A percentile compares a stretch with the other conserved stretches of the same genome.
Conservation (phyloP, 2,888 invertebrate species). For the Tenthredo scrophulariae region DNA sequence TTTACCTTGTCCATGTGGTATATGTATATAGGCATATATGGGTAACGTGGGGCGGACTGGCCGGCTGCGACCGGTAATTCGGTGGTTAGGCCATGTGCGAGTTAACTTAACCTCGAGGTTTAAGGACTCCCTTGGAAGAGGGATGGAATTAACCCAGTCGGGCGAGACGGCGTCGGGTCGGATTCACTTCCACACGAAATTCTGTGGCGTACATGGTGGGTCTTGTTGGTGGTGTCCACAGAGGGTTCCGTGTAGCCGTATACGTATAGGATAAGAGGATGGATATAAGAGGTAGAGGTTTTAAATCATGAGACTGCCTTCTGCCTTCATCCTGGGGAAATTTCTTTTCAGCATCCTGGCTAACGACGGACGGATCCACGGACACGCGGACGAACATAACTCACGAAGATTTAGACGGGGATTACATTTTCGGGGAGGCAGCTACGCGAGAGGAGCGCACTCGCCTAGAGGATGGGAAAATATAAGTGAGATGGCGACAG, state of each 20-base stretch:
- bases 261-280: neutral
- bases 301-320: conserved; percentile 40
- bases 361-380: conserved; percentile 41
- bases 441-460: conserved; percentile 21
- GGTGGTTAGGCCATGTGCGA: conserved; percentile 40
- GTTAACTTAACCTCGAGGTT: conserved; percentile 43
- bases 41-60: conserved; percentile 4
- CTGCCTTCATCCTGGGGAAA: neutral
- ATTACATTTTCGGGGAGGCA: conserved; percentile 40
- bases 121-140: conserved; percentile 43
- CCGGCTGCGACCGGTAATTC: conserved; percentile 47
- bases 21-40: neutral
- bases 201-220: conserved; percentile 19
- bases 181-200: conserved; percentile 39
- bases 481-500: conserved; percentile 35
- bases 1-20: conserved; percentile 24
- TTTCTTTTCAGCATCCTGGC: conserved; percentile 28
- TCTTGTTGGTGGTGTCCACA: neutral
- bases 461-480: conserved; percentile 29
- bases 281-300: conserved; percentile 32
- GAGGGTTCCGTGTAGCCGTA: neutral
- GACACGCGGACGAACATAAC: conserved; percentile 45
- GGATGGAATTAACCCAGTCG: conserved; percentile 48
- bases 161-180: conserved; percentile 29
- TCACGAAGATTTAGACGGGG: conserved; percentile 45